Base-by-base conservation (phyloP, 2,888 invertebrate species). In the Drosophila kambysellisi region DNA sequence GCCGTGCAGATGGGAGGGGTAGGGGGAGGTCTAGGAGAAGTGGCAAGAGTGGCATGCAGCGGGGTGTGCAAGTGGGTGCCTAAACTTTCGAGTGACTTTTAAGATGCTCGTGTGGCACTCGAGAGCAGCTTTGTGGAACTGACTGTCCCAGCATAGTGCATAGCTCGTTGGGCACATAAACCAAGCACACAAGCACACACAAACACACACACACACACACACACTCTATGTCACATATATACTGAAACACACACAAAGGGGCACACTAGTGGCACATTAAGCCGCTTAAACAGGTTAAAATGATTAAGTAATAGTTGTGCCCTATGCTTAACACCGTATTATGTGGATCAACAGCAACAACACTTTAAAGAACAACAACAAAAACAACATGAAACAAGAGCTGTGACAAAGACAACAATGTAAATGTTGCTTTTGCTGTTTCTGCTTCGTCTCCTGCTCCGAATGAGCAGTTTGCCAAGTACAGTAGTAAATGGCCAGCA, bases 281-380 rank as follows among this genome's bases (percentile, higher is more conserved):
- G 86, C 83, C 83, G 83, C 86, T 81, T 83, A 85, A 88, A 79
- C 88, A 88, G 84, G 88, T 85, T 85, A 81, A 78, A 83, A 85
- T 85, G 84, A 85, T 85, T 88, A 85, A 88, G 84, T 88, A 88
- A 84, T 87, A 88, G 88, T 83, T 85, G 74, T 77, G 82, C 78
- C 68, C 80, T 54, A 57, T 78, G 87, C 86, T 81, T 81, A 81
- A 74, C 87, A 79, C 81, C 76, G 70, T 71, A 73, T 81, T 86
- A 76, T 79, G 72, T 83, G 77, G 82, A 70, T 52, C 81, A 74
- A 53, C 82, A 72, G 48, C 65, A 71, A 58, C 65, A 61, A 33
- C 63, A 70, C 37, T 37, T 48, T 48, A 58, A 48, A 51, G 54
- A 65, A 54, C 57, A 54, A 32, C 56, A 66, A 54, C 39, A 43